Percentiles rank a stretch among this genome's conserved stretches.
These are phyloP conservation scores for Cheilosia soror DNA, from an alignment of 2,888 invertebrate genomes.

Conservation along the genomic window DNA sequence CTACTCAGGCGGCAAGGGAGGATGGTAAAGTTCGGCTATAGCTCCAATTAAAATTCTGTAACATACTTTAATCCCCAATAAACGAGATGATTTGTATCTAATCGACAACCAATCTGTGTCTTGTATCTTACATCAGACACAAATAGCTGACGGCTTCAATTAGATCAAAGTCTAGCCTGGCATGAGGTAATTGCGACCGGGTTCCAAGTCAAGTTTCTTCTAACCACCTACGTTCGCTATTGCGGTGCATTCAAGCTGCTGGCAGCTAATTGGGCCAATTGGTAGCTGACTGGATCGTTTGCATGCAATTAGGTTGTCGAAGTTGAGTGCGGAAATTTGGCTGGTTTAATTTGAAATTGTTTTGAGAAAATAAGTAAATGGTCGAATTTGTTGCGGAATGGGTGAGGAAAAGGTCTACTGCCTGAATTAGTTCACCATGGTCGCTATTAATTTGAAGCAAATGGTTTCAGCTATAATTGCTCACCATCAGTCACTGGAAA, in stretches of 20 bases:
- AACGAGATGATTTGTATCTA: constrained; percentile 8
- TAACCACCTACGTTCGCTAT: constrained; percentile 15
- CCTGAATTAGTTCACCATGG: not conserved
- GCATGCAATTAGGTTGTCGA: not conserved
- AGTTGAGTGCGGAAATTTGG: not conserved
- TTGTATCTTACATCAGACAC: constrained; percentile 25
- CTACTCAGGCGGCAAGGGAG: constrained; percentile 42
- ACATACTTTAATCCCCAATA: not conserved
- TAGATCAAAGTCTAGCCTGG: constrained; percentile 17
- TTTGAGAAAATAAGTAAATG: not conserved
- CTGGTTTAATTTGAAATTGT: constrained; percentile 4
- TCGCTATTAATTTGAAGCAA: not conserved
- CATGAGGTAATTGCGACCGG: constrained; percentile 16
- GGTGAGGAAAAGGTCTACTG: not conserved
- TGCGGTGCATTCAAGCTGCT: constrained; percentile 14
- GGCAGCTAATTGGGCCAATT: constrained; percentile 30
- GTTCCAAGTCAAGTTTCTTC: not conserved
- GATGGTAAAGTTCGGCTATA: constrained; percentile 32
- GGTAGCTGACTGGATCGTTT: constrained; percentile 4
- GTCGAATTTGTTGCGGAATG: not conserved
- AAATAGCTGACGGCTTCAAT: constrained; percentile 25
- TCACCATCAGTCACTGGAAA: not conserved
- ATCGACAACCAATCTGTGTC: constrained; percentile 17
- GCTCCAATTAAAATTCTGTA: not conserved
- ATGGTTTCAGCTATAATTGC: not conserved